Evolutionary conservation across 2,888 invertebrate genomes (phyloP).

Genomic region (Julus scanicus): DNA sequence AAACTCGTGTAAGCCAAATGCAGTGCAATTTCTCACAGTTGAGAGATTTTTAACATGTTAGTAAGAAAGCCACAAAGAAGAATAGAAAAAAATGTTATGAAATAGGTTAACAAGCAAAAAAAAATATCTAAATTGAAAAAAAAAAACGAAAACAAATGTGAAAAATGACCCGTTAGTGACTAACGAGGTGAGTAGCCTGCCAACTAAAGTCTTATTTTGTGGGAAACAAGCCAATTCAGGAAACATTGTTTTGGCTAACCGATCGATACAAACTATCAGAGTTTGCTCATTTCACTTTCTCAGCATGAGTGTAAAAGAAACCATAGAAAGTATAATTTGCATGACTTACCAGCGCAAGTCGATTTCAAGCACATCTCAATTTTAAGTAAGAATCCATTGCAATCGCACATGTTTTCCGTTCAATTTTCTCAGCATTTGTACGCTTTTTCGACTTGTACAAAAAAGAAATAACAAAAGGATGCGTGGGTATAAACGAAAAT

Average conservation of each 20-base stretch:
- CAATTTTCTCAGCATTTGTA: not conserved
- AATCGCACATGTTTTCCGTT: slow-evolving; percentile 20
- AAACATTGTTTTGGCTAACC: not conserved
- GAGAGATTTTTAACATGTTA: not conserved
- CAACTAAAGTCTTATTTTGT: not conserved
- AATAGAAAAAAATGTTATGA: not conserved
- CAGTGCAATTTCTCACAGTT: no score
- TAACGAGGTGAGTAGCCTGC: not conserved
- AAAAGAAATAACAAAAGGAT: not conserved
- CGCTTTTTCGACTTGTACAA: not conserved
- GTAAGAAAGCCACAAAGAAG: not conserved
- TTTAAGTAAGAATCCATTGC: slow-evolving; percentile 12
- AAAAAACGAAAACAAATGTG: not conserved
- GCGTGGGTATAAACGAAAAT: slow-evolving; percentile 23
- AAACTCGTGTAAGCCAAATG: no score
- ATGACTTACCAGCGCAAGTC: not conserved
- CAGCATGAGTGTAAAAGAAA: not conserved
- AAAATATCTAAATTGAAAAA: no score
- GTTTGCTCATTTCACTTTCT: not conserved
- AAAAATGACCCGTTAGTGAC: slow-evolving; percentile 9
- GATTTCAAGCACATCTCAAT: slow-evolving; percentile 4
- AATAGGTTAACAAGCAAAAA: not conserved
- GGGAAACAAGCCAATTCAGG: not conserved
- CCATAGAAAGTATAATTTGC: not conserved
- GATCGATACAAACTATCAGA: not conserved